Evolutionary conservation across 2,113 vertebrate species (phyloP).

Genomic region (Anguilla rostrata): DNA sequence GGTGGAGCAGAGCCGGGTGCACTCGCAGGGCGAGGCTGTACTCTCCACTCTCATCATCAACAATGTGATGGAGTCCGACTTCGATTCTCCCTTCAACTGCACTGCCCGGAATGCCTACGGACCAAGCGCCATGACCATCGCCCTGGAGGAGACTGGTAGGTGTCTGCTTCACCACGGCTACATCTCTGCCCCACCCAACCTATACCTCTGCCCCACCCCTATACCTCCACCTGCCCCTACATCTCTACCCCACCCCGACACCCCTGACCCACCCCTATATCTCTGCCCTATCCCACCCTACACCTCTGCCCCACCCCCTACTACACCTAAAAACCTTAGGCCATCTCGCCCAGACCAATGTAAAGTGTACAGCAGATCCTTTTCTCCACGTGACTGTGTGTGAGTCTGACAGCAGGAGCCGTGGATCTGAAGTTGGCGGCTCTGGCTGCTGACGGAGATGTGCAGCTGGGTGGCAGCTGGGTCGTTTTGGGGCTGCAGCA

Average conservation of each 20-base stretch:
- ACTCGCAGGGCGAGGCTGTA: conserved; percentile 57
- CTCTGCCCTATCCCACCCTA: too few relatives aligned
- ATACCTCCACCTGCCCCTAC: too few relatives aligned
- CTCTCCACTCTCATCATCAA: conserved; percentile 78
- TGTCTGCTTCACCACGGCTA: too few relatives aligned
- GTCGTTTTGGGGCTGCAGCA: neutral
- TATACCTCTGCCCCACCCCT: too few relatives aligned
- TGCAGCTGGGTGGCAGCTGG: conserved; percentile 13
- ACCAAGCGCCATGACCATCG: conserved; percentile 74
- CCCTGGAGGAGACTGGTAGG: conserved; percentile 71
- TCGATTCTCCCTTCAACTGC: conserved; percentile 80
- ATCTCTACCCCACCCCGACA: too few relatives aligned
- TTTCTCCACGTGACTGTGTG: neutral
- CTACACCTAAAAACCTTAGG: too few relatives aligned
- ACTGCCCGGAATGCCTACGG: conserved; percentile 80
- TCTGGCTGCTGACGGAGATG: neutral
- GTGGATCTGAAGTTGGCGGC: neutral
- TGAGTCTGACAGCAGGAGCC: neutral
- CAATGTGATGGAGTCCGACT: conserved; percentile 75
- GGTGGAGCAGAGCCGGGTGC: conserved; percentile 68
- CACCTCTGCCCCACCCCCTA: too few relatives aligned
- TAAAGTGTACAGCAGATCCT: too few relatives aligned
- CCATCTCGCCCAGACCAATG: too few relatives aligned
- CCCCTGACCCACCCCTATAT: too few relatives aligned
- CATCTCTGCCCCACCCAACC: too few relatives aligned